Evolutionary conservation across 2,888 invertebrate genomes (phyloP), one percentile per base, ranked within the genome.

Genomic region (Koerneria pararmatus): DNA sequence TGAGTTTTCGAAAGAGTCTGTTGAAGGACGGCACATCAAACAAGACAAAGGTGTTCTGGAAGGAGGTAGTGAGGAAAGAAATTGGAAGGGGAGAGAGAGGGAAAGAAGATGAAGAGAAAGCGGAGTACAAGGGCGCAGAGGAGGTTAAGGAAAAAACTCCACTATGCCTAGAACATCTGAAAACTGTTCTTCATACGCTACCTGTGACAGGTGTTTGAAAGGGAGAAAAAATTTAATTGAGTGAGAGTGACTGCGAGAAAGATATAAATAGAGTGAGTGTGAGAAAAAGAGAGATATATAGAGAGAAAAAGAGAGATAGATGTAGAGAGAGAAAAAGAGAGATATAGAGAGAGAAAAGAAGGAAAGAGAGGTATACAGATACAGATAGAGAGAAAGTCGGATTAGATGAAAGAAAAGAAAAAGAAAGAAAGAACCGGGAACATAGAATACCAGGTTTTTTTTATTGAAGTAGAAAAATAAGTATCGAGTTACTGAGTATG

Each of bases 1-100:
- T 67, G 31, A 65, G 65, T 68, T 65, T 65, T 37, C 15, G 51
- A 51, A 61, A 64, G 63, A 34, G 62, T 65, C 57, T 62, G 46
- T 61, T 65, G 65, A 69, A 48, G 66, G 41, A 53, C 60, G 66
- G 68, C 61, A 51, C 34, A 53, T 62, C 61, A 62, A 65, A 46
- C 58, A 1, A 31, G 65, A 65, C 61, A 46, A 65, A 62, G 65
- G 66, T 69, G 65, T 66, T 58, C 64, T 54, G 51, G 27, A 51
- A 65, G 3, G 2, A 24, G 22, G 5, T 22, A 31, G 64, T 5
- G 35, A 58, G n/a, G 57, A 34, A 24, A 59, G 65, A 65, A 69
- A 69, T 46, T n/a, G 67, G 61, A 67, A 56, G 64, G 60, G 65
- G 67, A 59, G 63, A 66, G 53, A 54, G 56, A 64, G 60, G 59